Evolutionary conservation across 2,113 vertebrate genomes (phyloP).

Genomic region (Danio rerio): GRCz12tu NC_133176.1:10560501-10561000

Average conservation of each 20-base stretch:
- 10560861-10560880: background rate
- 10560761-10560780: no score
- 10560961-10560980: background rate
- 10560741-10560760: no score
- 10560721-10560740: background rate
- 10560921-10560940: background rate
- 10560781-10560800: no score
- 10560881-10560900: background rate
- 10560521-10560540: background rate
- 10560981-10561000: background rate
- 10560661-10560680: background rate
- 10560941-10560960: background rate
- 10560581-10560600: background rate
- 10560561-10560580: background rate
- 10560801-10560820: no score
- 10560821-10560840: no score
- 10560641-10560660: background rate
- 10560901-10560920: slow-evolving; percentile 21
- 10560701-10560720: no score
- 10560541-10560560: background rate
- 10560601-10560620: background rate
- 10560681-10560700: no score
- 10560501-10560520: background rate
- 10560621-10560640: background rate
- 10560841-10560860: no score